These are phyloP conservation scores for Eubasilissa regina DNA, from an alignment of 1,140 invertebrate genomes.

Conservation along the genomic window DNA sequence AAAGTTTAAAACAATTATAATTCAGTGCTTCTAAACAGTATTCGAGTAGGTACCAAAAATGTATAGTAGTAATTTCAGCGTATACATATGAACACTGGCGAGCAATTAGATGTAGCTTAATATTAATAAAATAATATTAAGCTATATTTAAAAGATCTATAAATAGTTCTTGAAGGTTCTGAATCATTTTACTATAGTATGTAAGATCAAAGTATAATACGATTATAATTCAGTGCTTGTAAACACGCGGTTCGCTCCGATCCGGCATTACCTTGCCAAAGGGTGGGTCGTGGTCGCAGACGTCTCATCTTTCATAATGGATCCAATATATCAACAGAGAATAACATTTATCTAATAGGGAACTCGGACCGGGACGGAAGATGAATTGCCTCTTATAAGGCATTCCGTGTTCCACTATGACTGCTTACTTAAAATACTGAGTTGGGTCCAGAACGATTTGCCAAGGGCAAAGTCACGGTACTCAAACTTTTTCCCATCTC, in stretches of 20 bases:
- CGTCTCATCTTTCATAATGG: constrained; percentile 52
- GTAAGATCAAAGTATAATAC: not conserved
- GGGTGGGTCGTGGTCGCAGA: constrained; percentile 10
- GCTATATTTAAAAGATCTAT: too few relatives aligned
- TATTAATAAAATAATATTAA: too few relatives aligned
- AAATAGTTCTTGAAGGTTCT: too few relatives aligned
- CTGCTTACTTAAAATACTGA: constrained; percentile 46
- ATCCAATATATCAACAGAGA: constrained; percentile 47
- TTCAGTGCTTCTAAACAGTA: too few relatives aligned
- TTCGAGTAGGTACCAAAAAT: too few relatives aligned
- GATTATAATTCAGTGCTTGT: not conserved
- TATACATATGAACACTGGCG: too few relatives aligned
- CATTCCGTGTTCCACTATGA: constrained; percentile 33
- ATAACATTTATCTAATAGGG: constrained; percentile 56
- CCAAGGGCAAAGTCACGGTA: constrained; percentile 1
- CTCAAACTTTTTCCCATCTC: constrained; percentile 25
- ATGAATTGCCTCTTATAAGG: constrained; percentile 48
- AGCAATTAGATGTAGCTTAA: too few relatives aligned
- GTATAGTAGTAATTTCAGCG: too few relatives aligned
- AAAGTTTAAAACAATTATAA: too few relatives aligned
- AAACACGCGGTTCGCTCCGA: not conserved
- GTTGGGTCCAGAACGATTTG: constrained; percentile 18
- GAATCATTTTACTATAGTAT: too few relatives aligned
- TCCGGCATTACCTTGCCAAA: constrained; percentile 7
- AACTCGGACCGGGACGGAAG: constrained; percentile 50